Percentiles rank a stretch among this genome's conserved stretches.
Evolutionary conservation across 2,797 vertebrate genomes (phyloP).

Genomic region (Micromesistius poutassou): DNA sequence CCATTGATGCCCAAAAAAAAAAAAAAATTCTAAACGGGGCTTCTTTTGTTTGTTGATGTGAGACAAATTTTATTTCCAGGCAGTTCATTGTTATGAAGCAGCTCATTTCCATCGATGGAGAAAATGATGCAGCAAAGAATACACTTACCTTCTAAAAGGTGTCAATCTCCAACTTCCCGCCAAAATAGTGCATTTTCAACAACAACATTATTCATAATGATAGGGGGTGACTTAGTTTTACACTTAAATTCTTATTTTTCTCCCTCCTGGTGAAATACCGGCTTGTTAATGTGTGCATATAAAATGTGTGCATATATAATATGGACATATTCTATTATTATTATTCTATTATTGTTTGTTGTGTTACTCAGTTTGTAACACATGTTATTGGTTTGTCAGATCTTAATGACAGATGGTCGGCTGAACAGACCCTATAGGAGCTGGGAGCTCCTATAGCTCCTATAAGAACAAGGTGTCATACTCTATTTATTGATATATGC

Average conservation of each 20-base stretch:
- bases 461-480: neutral
- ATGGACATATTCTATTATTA: no score
- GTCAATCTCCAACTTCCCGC: conserved; percentile 41
- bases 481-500: neutral
- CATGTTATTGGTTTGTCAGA: conserved; percentile 47
- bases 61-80: neutral
- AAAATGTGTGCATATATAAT: conserved; percentile 42
- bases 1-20: conserved; percentile 17
- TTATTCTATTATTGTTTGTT: no score
- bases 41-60: neutral
- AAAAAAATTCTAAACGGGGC: conserved; percentile 1
- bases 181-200: conserved; percentile 46
- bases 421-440: conserved; percentile 20
- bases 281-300: conserved; percentile 67
- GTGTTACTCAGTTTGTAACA: conserved; percentile 33
- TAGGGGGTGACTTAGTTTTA: conserved; percentile 50
- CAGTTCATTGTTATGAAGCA: neutral
- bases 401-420: conserved; percentile 61
- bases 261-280: conserved; percentile 55
- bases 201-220: conserved; percentile 62
- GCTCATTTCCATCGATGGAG: conserved; percentile 32
- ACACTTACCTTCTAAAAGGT: conserved; percentile 34
- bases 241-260: conserved; percentile 38
- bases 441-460: neutral
- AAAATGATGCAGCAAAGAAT: conserved; percentile 37